Base-by-base conservation (phyloP, 2,113 vertebrate species). In the Heliornis fulica region DNA sequence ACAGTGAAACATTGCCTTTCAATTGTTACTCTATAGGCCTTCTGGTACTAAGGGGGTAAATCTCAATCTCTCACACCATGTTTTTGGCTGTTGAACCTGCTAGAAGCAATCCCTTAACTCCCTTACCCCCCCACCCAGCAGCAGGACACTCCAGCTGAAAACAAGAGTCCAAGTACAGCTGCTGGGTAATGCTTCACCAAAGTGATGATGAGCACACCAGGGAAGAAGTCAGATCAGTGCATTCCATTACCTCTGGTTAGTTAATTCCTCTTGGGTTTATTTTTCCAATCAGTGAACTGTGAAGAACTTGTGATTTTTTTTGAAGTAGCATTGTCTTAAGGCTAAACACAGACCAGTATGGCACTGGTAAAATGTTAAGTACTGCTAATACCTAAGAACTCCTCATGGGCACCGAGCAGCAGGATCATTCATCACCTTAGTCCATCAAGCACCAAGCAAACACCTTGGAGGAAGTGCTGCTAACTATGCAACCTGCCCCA, bases 21-120 rank as follows among this genome's bases (percentile, higher is more conserved):
- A 86, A 22, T 36, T 86, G 94, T 94, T 87, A 96, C 94, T 96
- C 96, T 96, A 36, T 81, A 94, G 95, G 98, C 97, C 96, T 98
- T 96, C 97, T 97, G 85, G 94, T 91, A 61, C 97, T 94, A 92
- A 96, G 97, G 71, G 70, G 84, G 87, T 50, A 82, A 87, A 89
- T 66, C 54, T 13, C 77, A 65, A 10, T 60, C 72, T 87, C 83
- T 91, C 89, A 46, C 78, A 79, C 83, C 81, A 56, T n/a, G 0
- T 38, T 13, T 82, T 76, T 61, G 70, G 66, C 80, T 88, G 89
- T 56, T 79, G 72, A 92, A 89, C 50, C 56, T 82, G 83, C 77
- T 85, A 54, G 79, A 81, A 88, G 34, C 68, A 60, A 83, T 71
- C 90, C 64, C 46, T 88, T 54, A 75, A 68, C 84, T 87, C 75